Evolutionary conservation across 2,888 invertebrate genomes (phyloP).

Genomic region (Polydesmus complanatus): DNA sequence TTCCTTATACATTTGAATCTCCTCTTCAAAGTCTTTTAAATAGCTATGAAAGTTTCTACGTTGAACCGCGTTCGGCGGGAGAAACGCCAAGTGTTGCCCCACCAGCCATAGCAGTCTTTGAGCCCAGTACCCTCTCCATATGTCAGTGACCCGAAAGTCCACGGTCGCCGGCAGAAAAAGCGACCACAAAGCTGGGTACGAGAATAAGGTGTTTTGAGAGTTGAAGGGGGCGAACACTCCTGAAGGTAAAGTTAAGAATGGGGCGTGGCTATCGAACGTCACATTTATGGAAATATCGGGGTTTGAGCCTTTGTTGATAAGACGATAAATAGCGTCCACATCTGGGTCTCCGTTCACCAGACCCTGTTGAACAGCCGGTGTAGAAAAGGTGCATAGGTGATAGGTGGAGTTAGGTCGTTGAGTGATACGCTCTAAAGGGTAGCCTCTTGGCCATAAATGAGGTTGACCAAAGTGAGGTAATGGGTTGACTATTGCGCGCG

Average conservation of each 20-base stretch:
- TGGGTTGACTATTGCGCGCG: conserved; percentile 3
- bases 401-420: conserved; percentile 2
- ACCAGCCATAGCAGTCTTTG: conserved; percentile 8
- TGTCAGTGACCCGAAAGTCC: conserved; percentile 1
- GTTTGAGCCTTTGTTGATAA: conserved; percentile 4
- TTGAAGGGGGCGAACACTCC: conserved; percentile 12
- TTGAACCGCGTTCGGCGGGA: conserved; percentile 1
- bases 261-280: conserved; percentile 11
- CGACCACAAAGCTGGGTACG: conserved; percentile 4
- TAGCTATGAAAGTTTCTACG: background rate
- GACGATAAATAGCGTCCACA: conserved; percentile 12
- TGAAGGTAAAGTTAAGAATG: conserved; percentile 11
- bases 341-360: conserved; percentile 11
- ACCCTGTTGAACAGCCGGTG: conserved; percentile 13
- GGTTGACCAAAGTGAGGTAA: conserved; percentile 15
- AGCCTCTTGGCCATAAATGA: conserved; percentile 12
- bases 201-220: conserved; percentile 3
- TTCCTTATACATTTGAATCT: background rate
- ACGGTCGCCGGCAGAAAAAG: conserved; percentile 1
- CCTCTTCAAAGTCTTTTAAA: conserved; percentile 1
- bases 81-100: background rate
- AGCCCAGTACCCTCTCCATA: conserved; percentile 9
- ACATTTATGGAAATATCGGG: background rate
- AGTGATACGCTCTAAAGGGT: conserved; percentile 1
- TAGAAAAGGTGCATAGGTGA: conserved; percentile 3